A percentile compares a stretch with the other conserved stretches of the same genome.
Evolutionary conservation across 2,113 vertebrate genomes (phyloP).

Genomic region (Scytalopus superciliaris): DNA sequence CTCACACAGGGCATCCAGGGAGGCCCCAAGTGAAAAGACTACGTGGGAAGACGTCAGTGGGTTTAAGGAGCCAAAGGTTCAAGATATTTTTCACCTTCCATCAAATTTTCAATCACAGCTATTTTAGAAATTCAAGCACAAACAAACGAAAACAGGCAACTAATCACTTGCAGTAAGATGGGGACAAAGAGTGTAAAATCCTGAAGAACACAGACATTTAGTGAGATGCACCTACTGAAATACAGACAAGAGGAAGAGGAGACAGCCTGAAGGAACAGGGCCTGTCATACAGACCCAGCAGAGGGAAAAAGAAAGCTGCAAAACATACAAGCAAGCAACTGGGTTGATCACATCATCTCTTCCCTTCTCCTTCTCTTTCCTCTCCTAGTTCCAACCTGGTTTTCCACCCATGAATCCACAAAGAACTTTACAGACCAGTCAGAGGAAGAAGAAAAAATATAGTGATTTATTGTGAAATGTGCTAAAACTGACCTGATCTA

Average conservation of each 20-base stretch:
- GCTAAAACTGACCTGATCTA: background rate
- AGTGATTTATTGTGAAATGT: background rate
- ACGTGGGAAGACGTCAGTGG: background rate
- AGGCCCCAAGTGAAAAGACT: background rate
- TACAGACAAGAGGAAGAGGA: background rate
- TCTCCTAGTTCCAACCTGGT: background rate
- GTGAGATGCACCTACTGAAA: background rate
- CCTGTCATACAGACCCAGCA: background rate
- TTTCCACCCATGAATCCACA: background rate
- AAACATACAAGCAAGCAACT: background rate
- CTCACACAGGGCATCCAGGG: background rate
- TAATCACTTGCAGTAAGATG: background rate
- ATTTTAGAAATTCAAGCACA: background rate
- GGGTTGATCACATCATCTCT: fast-evolving
- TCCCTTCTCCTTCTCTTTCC: background rate
- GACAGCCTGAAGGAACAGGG: background rate
- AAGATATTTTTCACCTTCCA: background rate
- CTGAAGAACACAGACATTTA: background rate
- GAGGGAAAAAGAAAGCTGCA: background rate
- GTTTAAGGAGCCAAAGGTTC: background rate
- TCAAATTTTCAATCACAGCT: background rate
- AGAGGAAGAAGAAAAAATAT: background rate
- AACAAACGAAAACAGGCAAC: background rate
- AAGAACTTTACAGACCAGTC: background rate
- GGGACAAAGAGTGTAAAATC: background rate